Conservation (phyloP, 2,113 vertebrate species). For the Bubo bubo region DNA sequence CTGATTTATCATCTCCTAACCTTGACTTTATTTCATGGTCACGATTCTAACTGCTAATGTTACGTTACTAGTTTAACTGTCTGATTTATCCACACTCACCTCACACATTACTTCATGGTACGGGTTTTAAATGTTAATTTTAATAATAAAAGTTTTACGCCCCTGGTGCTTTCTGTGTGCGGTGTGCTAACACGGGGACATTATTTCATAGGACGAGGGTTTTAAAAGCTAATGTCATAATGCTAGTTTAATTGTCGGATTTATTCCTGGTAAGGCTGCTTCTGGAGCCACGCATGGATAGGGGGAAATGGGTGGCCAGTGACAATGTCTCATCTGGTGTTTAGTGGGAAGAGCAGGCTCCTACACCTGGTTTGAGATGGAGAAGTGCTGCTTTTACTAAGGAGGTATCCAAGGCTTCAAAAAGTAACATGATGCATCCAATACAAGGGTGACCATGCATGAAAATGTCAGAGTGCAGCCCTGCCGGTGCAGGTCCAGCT, state of each 20-base stretch:
- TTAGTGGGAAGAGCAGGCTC: background rate
- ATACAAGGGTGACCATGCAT: background rate
- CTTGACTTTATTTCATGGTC: conserved; percentile 69
- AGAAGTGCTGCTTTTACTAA: background rate
- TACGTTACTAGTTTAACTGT: conserved; percentile 37
- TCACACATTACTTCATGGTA: conserved; percentile 57
- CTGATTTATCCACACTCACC: conserved; percentile 63
- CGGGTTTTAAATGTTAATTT: conserved; percentile 71
- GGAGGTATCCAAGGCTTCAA: background rate
- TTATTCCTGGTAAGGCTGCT: conserved; percentile 18
- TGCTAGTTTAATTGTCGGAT: conserved; percentile 62
- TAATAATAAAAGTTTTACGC: conserved; percentile 64
- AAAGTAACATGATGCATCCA: background rate
- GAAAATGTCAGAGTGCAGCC: background rate
- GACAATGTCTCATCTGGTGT: fast-evolving
- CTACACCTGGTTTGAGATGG: background rate
- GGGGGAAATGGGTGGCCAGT: fast-evolving
- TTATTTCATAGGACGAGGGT: conserved; percentile 42
- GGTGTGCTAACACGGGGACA: background rate
- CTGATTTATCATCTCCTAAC: conserved; percentile 70
- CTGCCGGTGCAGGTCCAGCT: background rate
- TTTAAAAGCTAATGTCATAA: conserved; percentile 64
- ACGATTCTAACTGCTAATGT: conserved; percentile 39
- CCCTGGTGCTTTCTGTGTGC: background rate
- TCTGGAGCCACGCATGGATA: background rate